phyloP scores from a whole-genome alignment of 2,113 vertebrate species.

The Corythaeola cristata region DNA sequence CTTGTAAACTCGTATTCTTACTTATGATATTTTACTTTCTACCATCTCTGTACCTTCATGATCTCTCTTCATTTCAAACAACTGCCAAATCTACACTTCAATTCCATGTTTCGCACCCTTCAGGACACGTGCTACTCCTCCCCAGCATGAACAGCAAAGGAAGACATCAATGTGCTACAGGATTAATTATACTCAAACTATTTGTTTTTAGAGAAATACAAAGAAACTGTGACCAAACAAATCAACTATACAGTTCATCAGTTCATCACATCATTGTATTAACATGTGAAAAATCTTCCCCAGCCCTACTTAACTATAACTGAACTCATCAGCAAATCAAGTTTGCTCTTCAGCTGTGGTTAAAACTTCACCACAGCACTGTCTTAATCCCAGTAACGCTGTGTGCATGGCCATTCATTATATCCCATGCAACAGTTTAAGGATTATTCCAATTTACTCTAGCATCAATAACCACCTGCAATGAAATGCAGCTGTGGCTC shows the following conservation, averaged over 20 bases:
- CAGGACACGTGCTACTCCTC: not conserved
- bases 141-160: not conserved
- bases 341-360: not conserved
- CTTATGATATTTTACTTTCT: not conserved
- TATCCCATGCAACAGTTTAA: not conserved
- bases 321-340: not conserved
- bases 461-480: not conserved
- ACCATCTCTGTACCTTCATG: not conserved
- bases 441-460: not conserved
- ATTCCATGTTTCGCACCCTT: not conserved
- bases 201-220: not conserved
- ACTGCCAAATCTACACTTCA: not conserved
- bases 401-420: not conserved
- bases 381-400: not conserved
- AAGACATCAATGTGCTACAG: not conserved
- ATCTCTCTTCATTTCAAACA: not conserved
- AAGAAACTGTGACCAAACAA: not conserved
- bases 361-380: not conserved
- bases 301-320: not conserved
- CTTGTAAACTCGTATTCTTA: not conserved
- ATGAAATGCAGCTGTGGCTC: not conserved
- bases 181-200: not conserved
- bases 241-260: not conserved
- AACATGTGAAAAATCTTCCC: not conserved
- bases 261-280: not conserved